Percentiles rank a stretch among this genome's conserved stretches.
Conservation (phyloP, 2,113 vertebrate genomes). For the Alligator mississippiensis region DNA sequence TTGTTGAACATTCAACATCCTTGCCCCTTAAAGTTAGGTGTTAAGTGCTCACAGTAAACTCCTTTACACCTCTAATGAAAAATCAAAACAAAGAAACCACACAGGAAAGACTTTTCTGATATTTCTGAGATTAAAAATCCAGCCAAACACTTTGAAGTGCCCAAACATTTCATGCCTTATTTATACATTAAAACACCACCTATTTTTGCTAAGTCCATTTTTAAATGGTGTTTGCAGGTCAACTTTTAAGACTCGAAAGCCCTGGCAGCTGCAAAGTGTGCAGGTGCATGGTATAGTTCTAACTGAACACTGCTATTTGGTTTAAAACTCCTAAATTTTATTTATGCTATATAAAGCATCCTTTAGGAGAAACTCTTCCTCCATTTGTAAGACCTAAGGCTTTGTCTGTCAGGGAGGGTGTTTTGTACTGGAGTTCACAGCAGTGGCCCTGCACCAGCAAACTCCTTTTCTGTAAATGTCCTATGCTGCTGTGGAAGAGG, state of each 20-base stretch:
- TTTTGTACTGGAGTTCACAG: neutral
- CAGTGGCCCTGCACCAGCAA: too few relatives aligned
- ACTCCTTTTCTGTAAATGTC: too few relatives aligned
- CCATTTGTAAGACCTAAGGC: neutral
- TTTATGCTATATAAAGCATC: neutral
- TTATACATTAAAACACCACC: neutral
- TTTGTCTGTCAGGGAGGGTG: neutral
- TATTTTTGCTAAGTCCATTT: neutral
- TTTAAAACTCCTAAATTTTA: neutral
- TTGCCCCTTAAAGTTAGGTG: neutral
- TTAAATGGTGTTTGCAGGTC: neutral
- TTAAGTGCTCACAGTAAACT: neutral
- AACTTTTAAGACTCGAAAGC: too few relatives aligned
- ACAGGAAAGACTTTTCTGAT: neutral
- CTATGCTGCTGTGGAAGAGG: too few relatives aligned
- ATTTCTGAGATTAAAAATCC: rapidly evolving
- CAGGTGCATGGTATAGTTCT: neutral
- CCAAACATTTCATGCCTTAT: neutral
- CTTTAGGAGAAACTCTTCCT: neutral
- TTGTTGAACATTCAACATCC: neutral
- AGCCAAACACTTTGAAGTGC: rapidly evolving
- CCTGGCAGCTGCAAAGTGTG: neutral
- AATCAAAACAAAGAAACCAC: neutral
- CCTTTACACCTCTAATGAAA: neutral
- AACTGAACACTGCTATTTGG: neutral